Base-by-base conservation (phyloP, 2,888 invertebrate genomes). In the Onchidella celtica region DNA sequence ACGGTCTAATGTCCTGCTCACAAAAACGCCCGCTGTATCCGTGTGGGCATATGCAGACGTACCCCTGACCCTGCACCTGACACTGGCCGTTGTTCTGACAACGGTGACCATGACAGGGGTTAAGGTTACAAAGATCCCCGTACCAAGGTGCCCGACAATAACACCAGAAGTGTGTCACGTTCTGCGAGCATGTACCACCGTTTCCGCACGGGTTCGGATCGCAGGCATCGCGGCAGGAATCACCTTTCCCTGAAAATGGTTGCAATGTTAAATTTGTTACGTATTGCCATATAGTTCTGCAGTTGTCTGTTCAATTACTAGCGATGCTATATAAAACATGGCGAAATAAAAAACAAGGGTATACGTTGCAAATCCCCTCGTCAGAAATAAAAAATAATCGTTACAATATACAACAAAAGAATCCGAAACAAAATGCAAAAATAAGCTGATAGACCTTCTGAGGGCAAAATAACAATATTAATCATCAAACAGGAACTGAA, bases 91-190 rank as follows among this genome's bases (percentile, higher is more conserved):
- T 27, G 61, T 61, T 24, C 61, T 6, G 61, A 61, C 61, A 61
- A 6, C 14, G 61, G n/a, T 61, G 11, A 27, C 27, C n/a, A 6
- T 61, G 21, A n/a, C 61, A 61, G 61, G 61, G 61, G 61, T n/a
- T 27, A 27, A 24, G 27, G 21, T 61, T 6, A n/a, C 61, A 61
- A 21, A 21, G 21, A 6, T 6, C 6, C 27, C 61, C 61, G 4
- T 6, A 24, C 61, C 61, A 61, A 21, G 61, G 27, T 24, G 6
- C 14, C 14, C 11, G 61, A 27, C 61, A 61, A 6, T 61, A 6
- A n/a, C 61, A 61, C 21, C n/a, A 6, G 61, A 61, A 61, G n/a
- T 61, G 61, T 9, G 61, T 61, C 61, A 24, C 61, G n/a, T 61
- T 61, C 4, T 61, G 61, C 6, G 61, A 61, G 61, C 61, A 61